Conservation (phyloP, 2,888 invertebrate species). For the Tachina fera region DNA sequence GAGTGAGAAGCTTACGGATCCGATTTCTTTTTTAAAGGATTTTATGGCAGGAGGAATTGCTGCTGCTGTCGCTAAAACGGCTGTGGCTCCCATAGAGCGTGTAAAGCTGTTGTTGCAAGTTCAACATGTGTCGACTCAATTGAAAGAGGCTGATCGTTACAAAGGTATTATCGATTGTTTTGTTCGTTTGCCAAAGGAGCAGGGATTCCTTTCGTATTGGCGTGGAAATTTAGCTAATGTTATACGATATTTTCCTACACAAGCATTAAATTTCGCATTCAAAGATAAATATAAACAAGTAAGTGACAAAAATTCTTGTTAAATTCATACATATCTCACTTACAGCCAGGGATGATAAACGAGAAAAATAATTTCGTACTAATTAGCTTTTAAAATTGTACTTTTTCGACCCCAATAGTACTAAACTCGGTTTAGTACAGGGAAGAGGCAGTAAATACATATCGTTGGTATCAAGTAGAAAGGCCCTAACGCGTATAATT, state of each 20-base stretch:
- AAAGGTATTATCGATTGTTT: slow-evolving; percentile 92
- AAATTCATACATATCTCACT: too few relatives aligned
- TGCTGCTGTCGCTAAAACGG: slow-evolving; percentile 94
- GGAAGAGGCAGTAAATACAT: too few relatives aligned
- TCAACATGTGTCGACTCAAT: slow-evolving; percentile 93
- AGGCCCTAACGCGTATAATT: too few relatives aligned
- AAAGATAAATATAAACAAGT: slow-evolving; percentile 92
- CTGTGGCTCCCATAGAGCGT: slow-evolving; percentile 95
- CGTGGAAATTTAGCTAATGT: slow-evolving; percentile 96
- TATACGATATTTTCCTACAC: slow-evolving; percentile 94
- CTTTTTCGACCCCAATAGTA: too few relatives aligned
- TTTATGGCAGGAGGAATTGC: slow-evolving; percentile 94
- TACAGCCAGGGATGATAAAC: too few relatives aligned
- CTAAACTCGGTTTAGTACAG: too few relatives aligned
- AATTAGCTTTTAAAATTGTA: too few relatives aligned
- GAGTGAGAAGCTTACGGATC: slow-evolving; percentile 84
- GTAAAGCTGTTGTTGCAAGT: slow-evolving; percentile 95
- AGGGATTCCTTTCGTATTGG: slow-evolving; percentile 92
- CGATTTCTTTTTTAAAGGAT: slow-evolving; percentile 91
- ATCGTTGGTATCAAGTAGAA: too few relatives aligned
- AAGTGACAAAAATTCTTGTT: background rate
- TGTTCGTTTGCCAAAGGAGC: slow-evolving; percentile 90
- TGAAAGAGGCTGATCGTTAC: slow-evolving; percentile 91
- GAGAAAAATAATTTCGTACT: too few relatives aligned
- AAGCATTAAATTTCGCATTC: slow-evolving; percentile 95